These are phyloP conservation scores for Spea bombifrons DNA, from an alignment of 2,113 vertebrate species.

Conservation along the genomic window DNA sequence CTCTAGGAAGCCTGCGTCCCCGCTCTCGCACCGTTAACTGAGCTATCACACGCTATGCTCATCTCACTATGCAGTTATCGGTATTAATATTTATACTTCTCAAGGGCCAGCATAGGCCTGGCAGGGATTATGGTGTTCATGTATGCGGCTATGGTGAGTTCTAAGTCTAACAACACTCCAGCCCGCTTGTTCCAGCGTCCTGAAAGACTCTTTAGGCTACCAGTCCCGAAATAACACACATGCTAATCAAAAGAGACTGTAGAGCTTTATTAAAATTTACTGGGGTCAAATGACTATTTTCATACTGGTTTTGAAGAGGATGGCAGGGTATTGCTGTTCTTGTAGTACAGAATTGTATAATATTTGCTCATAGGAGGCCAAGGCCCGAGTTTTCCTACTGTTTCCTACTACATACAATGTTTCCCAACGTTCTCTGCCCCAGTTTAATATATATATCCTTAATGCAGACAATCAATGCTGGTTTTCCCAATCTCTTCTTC, in stretches of 20 bases:
- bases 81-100: constrained; percentile 17
- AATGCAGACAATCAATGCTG: constrained; percentile 39
- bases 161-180: too few relatives aligned
- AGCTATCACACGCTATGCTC: background rate
- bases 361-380: background rate
- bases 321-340: background rate
- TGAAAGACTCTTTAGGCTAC: background rate
- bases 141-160: too few relatives aligned
- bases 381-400: constrained; percentile 1
- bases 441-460: background rate
- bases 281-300: background rate
- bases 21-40: constrained; percentile 75
- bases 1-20: constrained; percentile 62
- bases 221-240: background rate
- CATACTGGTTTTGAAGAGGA: background rate
- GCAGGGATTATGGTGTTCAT: background rate
- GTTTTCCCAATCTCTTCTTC: background rate
- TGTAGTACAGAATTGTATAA: background rate
- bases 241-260: background rate
- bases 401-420: background rate
- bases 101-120: background rate
- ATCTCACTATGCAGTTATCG: constrained; percentile 39
- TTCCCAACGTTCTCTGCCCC: background rate
- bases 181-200: too few relatives aligned
- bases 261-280: background rate